phyloP scores from a whole-genome alignment of 2,888 invertebrate genomes.

The Argyresthia albistria region DNA sequence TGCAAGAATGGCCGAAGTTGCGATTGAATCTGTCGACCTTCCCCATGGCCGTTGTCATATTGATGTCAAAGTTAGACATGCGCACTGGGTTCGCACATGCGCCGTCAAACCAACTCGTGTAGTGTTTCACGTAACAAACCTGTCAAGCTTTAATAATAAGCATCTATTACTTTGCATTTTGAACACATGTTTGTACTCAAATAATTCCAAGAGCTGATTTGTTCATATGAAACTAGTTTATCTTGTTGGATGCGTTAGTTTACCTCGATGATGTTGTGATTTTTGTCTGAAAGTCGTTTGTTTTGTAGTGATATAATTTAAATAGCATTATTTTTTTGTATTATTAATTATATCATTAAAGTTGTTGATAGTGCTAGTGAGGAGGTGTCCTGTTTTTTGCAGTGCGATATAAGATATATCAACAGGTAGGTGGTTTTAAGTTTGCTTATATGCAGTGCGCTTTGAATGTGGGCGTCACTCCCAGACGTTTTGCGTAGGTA shows the following conservation, averaged over 20 bases:
- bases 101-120: constrained; percentile 18
- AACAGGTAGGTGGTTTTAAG: constrained; percentile 48
- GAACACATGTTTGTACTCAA: not conserved
- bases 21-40: constrained; percentile 47
- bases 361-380: not conserved
- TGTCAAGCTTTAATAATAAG: constrained; percentile 49
- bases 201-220: no score
- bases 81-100: constrained; percentile 28
- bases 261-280: not conserved
- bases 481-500: constrained; percentile 54
- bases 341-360: constrained; percentile 9
- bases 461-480: constrained; percentile 48
- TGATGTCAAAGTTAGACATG: constrained; percentile 46
- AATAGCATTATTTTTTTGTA: not conserved
- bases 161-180: constrained; percentile 22
- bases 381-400: not conserved
- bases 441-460: constrained; percentile 18
- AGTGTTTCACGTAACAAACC: constrained; percentile 30
- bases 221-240: not conserved
- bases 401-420: constrained; percentile 28
- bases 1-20: no score
- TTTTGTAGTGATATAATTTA: not conserved
- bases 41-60: constrained; percentile 41
- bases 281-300: not conserved
- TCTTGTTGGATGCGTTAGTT: not conserved